Evolutionary conservation across 2,797 vertebrate genomes (phyloP).

Genomic region (Typhlichthys eigenmanni): DNA sequence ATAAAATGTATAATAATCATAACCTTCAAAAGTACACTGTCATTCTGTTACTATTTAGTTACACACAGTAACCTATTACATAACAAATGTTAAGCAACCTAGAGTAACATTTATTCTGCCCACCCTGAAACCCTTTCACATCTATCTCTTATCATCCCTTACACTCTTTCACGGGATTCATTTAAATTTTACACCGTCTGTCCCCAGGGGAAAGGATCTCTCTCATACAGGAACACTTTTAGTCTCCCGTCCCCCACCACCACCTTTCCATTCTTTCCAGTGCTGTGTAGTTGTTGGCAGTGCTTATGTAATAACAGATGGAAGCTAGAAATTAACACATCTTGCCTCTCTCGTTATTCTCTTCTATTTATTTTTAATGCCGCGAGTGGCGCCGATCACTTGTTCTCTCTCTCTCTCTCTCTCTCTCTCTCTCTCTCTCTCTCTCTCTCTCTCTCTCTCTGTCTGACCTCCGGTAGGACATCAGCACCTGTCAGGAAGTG

Average conservation of each 20-base stretch:
- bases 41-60: too few relatives aligned
- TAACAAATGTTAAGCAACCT: too few relatives aligned
- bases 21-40: too few relatives aligned
- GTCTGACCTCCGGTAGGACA: conserved; percentile 91
- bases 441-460: conserved; percentile 20
- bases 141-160: conserved; percentile 16
- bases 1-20: too few relatives aligned
- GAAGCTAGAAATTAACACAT: conserved; percentile 99
- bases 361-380: conserved; percentile 89
- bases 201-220: conserved; percentile 47
- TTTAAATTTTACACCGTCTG: conserved; percentile 41
- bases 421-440: conserved; percentile 22
- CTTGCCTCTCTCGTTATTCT: conserved; percentile 92
- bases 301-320: conserved; percentile 99
- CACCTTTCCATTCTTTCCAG: conserved; percentile 53
- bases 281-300: conserved; percentile 96
- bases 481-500: conserved; percentile 98
- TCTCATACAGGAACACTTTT: conserved; percentile 56
- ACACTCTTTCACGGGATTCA: conserved; percentile 45
- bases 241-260: conserved; percentile 42
- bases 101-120: background rate
- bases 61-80: too few relatives aligned
- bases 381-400: conserved; percentile 67
- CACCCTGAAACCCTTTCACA: background rate
- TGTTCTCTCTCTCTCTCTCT: conserved; percentile 18